These are phyloP conservation scores for Tiaroga cobitis DNA, from an alignment of 2,797 vertebrate genomes.

Conservation along the genomic window DNA sequence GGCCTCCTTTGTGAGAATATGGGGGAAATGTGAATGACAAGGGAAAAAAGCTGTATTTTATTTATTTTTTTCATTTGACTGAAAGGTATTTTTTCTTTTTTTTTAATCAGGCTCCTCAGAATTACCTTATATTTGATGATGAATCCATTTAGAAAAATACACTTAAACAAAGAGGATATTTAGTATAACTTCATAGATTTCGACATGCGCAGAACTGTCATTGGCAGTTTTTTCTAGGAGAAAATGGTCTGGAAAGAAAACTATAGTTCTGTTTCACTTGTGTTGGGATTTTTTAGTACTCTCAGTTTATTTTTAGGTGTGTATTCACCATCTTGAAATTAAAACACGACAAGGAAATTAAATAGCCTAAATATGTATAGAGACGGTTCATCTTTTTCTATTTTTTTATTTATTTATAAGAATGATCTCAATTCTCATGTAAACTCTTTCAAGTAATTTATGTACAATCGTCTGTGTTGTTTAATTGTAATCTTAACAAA, in stretches of 20 bases:
- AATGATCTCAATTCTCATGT: background rate
- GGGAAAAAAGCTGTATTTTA: background rate
- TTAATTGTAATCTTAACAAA: background rate
- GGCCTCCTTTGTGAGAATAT: accelerated
- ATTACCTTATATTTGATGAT: conserved; percentile 13
- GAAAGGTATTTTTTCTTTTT: accelerated
- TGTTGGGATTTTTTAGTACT: background rate
- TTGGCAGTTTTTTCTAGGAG: background rate
- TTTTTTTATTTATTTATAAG: background rate
- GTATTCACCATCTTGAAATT: background rate
- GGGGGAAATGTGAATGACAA: background rate
- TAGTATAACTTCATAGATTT: background rate
- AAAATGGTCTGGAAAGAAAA: conserved; percentile 5
- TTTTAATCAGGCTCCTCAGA: too few relatives aligned
- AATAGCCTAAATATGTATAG: too few relatives aligned
- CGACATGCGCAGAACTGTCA: background rate
- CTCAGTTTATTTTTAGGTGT: background rate
- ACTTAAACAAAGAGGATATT: background rate
- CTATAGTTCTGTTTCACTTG: too few relatives aligned
- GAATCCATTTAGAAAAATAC: background rate
- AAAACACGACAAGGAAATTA: background rate
- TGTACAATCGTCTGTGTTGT: background rate
- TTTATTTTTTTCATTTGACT: too few relatives aligned
- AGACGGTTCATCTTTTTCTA: background rate
- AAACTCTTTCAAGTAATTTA: background rate